Percentiles rank a stretch among this genome's conserved stretches.
phyloP scores from a whole-genome alignment of 2,113 vertebrate species.

The Prunella himalayana region DNA sequence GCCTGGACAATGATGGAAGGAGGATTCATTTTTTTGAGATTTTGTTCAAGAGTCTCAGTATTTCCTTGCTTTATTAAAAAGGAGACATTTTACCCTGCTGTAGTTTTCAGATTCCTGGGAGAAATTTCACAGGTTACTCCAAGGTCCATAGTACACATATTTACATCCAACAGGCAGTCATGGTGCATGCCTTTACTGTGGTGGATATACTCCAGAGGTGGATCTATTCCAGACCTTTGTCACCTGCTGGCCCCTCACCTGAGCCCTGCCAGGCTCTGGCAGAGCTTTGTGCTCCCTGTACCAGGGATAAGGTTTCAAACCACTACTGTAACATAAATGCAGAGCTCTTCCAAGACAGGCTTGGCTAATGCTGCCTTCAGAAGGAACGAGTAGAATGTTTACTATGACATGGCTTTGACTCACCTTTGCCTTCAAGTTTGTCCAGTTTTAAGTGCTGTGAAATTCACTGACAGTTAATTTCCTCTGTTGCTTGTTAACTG shows the following conservation, averaged over 20 bases:
- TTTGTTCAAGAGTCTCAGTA: not conserved
- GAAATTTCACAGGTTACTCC: not conserved
- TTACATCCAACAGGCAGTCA: not conserved
- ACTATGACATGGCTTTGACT: not conserved
- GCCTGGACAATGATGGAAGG: conserved; percentile 1
- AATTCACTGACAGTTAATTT: not conserved
- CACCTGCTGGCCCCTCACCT: not conserved
- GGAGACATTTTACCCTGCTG: not conserved
- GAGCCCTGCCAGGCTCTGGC: not conserved
- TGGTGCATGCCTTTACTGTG: rapidly evolving
- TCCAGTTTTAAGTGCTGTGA: not conserved
- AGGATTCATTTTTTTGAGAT: not conserved
- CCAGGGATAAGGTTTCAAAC: not conserved
- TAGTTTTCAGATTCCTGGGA: not conserved
- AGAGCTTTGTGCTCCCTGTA: not conserved
- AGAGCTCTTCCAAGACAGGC: not conserved
- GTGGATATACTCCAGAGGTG: not conserved
- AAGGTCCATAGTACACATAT: not conserved
- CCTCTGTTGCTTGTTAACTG: not conserved
- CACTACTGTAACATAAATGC: not conserved
- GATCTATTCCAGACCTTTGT: not conserved
- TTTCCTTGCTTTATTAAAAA: conserved; percentile 21
- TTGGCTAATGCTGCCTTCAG: not conserved
- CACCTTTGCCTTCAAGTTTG: not conserved
- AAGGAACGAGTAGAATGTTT: not conserved